A percentile compares a stretch with the other conserved stretches of the same genome.
These are phyloP conservation scores for Rhopalosiphum maidis DNA, from an alignment of 1,140 invertebrate genomes.

Conservation along the genomic window DNA sequence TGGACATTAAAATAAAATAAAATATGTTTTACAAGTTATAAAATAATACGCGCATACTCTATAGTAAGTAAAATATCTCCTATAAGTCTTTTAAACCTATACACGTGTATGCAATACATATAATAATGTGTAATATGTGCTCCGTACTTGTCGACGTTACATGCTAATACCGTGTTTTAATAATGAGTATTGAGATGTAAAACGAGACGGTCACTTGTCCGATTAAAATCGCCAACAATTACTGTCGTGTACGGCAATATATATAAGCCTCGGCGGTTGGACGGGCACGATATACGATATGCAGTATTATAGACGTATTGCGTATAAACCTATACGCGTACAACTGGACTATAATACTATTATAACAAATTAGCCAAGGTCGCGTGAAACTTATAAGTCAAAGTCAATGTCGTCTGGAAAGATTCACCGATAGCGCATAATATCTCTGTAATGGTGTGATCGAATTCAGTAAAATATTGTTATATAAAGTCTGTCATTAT, in stretches of 20 bases:
- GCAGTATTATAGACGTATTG: not conserved
- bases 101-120: not conserved
- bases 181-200: constrained; percentile 36
- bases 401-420: not conserved
- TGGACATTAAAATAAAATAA: constrained; percentile 35
- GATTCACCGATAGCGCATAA: not conserved
- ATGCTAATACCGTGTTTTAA: constrained; percentile 6
- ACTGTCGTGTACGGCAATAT: not conserved
- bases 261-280: not conserved
- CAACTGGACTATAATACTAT: not conserved
- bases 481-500: not conserved
- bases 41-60: constrained; percentile 3
- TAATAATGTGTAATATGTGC: not conserved
- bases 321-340: not conserved
- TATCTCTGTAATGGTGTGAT: not conserved
- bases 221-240: constrained; percentile 15
- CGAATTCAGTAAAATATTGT: not conserved
- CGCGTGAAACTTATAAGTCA: not conserved
- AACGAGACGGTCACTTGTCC: constrained; percentile 20
- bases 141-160: not conserved
- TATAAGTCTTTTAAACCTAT: not conserved
- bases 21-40: constrained; percentile 49
- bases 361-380: constrained; percentile 1
- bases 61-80: not conserved
- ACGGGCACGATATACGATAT: not conserved